Evolutionary conservation across 2,888 invertebrate species (phyloP), one percentile per base, ranked within the genome.

Genomic region (Notocelia uddmanniana): DNA sequence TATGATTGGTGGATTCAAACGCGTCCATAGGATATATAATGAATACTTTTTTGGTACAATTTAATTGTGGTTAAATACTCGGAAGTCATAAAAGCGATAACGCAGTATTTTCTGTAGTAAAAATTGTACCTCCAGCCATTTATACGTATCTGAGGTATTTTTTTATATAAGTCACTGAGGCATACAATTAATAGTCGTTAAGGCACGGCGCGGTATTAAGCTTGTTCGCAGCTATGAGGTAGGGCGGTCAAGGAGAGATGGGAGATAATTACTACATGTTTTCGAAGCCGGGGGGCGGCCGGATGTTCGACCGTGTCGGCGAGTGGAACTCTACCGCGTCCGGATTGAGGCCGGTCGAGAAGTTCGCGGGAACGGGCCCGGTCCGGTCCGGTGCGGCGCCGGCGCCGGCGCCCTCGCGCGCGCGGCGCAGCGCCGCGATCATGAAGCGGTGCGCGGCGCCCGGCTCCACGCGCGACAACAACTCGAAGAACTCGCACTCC

Each of bases 361-460:
- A 18, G 73, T 34, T 55, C 66, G 15, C n/a, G 41, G 15, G 59
- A 54, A 66, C 54, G 26, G 57, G 21, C 48, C 3, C 54, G 13
- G 31, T n/a, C 41, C 48, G 19, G 71, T 15, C 41, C 41, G 41
- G 57, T 59, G 45, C 23, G 66, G 23, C 31, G 62, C 23, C 37
- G 41, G 59, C 23, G 59, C 37, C 58, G 58, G 71, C 19, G 55
- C 18, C 21, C 48, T 1, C 77, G 75, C 78, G 68, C 50, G 82
- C 83, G 77, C 82, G 85, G 37, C 77, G 74, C 69, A 87, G 74
- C 26, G 85, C 81, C 62, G 81, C 81, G 78, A 80, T 64, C 84
- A 89, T 83, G 84, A 81, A 90, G 76, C 81, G 83, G 75, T 86
- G 84, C 74, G 90, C 91, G 50, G 85, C 84, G 63, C 18, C 73